Base-by-base conservation (phyloP, 2,113 vertebrate genomes). In the Xyrauchen texanus region DNA sequence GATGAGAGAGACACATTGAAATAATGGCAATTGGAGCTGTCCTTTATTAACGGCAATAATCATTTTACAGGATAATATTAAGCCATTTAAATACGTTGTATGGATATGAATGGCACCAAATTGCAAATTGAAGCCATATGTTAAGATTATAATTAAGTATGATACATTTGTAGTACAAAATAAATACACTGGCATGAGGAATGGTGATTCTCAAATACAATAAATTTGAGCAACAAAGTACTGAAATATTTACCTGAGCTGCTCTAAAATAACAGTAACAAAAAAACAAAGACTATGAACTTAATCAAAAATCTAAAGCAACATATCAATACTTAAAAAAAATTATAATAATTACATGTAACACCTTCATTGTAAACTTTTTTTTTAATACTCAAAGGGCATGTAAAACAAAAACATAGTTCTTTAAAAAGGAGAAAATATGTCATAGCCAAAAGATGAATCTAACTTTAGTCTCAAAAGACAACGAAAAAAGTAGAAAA, bases 31-130 rank as follows among this genome's bases (percentile, higher is more conserved):
- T 88, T 90, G 88, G 71, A 86, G 73, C 81, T 82, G 73, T 89
- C 77, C 82, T 92, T 92, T 90, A 92, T 92, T 92, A 68, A 88
- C 84, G 88, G 88, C 84, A 92, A 88, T 90, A 76, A 81, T 88
- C 21, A 88, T 81, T 87, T 87, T 78, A 91, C 85, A 92, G 76
- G 86, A 77, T 88, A 84, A 85, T 75, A 84, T 72, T 78, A 79
- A 62, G 42, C 77, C 71, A 78, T 79, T 73, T 21, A 75, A 80
- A 85, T 76, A 87, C 7, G 69, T 68, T 49, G 44, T 75, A 57
- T 81, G 57, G 58, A 84, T 81, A 81, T 75, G 79, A 78, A 81
- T 77, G 77, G 78, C 79, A 51, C 76, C 82, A 70, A 83, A 83
- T 78, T 76, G 86, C 78, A 86, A 83, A 52, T 63, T 53, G 77